Conservation (phyloP, 2,888 invertebrate species). For the Smittia aterrima region DNA sequence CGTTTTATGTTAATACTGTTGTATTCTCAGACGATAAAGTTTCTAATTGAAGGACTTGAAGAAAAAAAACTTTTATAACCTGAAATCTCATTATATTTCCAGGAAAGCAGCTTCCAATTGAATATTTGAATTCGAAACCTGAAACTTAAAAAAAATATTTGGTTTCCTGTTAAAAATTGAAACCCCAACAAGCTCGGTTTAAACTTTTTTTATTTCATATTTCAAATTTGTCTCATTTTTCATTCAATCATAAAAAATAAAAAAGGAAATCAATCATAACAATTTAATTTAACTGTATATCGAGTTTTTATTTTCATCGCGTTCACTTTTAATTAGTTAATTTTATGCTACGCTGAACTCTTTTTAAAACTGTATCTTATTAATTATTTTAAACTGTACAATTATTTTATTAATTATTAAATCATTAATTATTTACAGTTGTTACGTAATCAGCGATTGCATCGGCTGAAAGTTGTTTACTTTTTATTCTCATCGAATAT, state of each 20-base stretch:
- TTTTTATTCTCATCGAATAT: background rate
- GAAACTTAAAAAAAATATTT: too few species aligned
- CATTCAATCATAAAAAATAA: background rate
- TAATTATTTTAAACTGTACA: slow-evolving; percentile 7
- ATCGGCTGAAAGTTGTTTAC: background rate
- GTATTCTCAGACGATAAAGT: too few species aligned
- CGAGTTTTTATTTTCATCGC: slow-evolving; percentile 4
- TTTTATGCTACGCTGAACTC: background rate
- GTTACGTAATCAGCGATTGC: background rate
- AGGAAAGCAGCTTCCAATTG: too few species aligned
- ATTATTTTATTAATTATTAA: background rate
- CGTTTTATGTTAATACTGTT: too few species aligned
- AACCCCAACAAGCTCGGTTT: background rate
- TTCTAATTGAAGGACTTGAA: too few species aligned
- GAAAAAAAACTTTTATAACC: too few species aligned
- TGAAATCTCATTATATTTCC: too few species aligned
- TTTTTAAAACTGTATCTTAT: slow-evolving; percentile 21
- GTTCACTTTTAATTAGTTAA: slow-evolving; percentile 13
- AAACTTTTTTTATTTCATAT: slow-evolving; percentile 15
- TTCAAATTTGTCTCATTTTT: slow-evolving; percentile 16
- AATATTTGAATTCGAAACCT: too few species aligned
- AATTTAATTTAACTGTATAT: slow-evolving; percentile 3
- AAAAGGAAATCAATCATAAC: slow-evolving; percentile 36
- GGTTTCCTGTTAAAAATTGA: too few species aligned
- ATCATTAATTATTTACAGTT: background rate